Conservation (phyloP, 2,113 vertebrate genomes). For the Puffinus mauretanicus region DNA sequence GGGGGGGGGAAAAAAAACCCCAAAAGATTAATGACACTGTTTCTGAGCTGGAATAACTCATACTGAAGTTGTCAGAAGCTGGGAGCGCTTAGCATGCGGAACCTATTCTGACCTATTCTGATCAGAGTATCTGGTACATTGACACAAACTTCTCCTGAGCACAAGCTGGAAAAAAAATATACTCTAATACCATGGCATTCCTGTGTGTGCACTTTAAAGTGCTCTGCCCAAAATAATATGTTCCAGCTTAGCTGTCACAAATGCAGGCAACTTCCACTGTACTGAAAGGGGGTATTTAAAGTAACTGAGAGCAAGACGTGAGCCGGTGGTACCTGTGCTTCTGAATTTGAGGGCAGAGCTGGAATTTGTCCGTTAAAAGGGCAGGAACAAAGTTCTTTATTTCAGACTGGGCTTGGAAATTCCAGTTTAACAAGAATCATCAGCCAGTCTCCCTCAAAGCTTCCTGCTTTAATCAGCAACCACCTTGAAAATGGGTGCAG, state of each 20-base stretch:
- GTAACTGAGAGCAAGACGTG: neutral
- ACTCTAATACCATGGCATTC: neutral
- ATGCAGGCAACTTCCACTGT: neutral
- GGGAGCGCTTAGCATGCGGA: neutral
- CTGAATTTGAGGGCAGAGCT: neutral
- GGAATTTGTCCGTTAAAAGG: neutral
- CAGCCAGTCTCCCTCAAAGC: neutral
- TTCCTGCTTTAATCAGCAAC: constrained; percentile 15
- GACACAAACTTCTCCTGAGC: neutral
- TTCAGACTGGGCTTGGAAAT: neutral
- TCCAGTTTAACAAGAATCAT: constrained; percentile 25
- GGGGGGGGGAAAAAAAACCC: neutral
- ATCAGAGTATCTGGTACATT: neutral
- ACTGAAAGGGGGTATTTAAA: neutral
- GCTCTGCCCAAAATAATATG: neutral
- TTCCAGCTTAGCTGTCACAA: neutral
- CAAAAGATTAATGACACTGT: neutral
- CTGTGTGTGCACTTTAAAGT: neutral
- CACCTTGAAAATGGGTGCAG: neutral
- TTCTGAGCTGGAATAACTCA: constrained; percentile 33
- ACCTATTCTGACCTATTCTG: neutral
- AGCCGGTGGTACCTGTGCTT: neutral
- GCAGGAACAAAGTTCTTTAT: neutral
- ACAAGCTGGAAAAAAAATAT: neutral
- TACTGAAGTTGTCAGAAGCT: neutral